phyloP scores from a whole-genome alignment of 2,888 invertebrate genomes.

The Saturnia japonica region DNA sequence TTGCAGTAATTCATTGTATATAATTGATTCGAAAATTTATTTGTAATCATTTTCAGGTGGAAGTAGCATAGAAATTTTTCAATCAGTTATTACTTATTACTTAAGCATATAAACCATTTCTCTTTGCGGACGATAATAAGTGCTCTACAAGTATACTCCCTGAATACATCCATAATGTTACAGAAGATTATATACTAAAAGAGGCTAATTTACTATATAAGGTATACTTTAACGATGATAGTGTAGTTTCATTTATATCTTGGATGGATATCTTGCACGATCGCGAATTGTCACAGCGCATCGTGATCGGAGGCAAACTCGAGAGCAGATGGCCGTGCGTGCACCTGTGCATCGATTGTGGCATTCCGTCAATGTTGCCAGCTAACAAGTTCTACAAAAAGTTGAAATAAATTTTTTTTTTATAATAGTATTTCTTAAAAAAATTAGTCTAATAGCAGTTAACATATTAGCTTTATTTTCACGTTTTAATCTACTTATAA shows the following conservation, averaged over 20 bases:
- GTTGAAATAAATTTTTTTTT: neutral
- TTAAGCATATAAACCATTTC: too few species aligned
- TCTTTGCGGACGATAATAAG: neutral
- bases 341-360: slow-evolving; percentile 69
- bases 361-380: slow-evolving; percentile 22
- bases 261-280: slow-evolving; percentile 29
- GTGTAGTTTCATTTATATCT: slow-evolving; percentile 9
- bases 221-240: slow-evolving; percentile 10
- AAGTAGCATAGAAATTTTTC: too few species aligned
- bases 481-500: too few species aligned
- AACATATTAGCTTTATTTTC: neutral
- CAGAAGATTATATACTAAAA: neutral
- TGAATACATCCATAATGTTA: neutral
- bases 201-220: slow-evolving; percentile 4
- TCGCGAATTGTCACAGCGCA: slow-evolving; percentile 44
- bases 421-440: too few species aligned
- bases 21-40: too few species aligned
- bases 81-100: too few species aligned
- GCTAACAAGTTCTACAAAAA: neutral
- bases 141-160: neutral
- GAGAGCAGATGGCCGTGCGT: slow-evolving; percentile 62
- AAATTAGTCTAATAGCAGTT: too few species aligned
- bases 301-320: slow-evolving; percentile 19
- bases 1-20: too few species aligned
- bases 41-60: too few species aligned